phyloP scores from a whole-genome alignment of 2,888 invertebrate genomes.

The Thera britannica region DNA sequence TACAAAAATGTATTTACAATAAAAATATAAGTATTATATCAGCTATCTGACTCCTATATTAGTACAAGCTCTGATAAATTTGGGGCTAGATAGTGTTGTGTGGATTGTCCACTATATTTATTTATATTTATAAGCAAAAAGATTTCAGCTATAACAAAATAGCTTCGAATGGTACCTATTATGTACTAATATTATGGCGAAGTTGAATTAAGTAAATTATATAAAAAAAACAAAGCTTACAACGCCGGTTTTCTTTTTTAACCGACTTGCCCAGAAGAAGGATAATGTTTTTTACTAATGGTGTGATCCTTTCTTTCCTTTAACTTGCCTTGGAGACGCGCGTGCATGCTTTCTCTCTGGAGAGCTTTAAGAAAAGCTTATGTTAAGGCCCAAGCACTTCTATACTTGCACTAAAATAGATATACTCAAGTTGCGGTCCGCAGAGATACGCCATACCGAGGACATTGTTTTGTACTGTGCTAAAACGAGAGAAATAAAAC shows the following conservation, averaged over 20 bases:
- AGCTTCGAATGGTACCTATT: no score
- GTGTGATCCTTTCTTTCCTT: slow-evolving; percentile 77
- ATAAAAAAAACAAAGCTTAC: slow-evolving; percentile 7
- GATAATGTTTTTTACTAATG: slow-evolving; percentile 36
- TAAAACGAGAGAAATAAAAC: slow-evolving; percentile 7
- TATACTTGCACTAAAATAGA: slow-evolving; percentile 51
- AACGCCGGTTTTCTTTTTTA: not conserved
- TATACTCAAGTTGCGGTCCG: slow-evolving; percentile 48
- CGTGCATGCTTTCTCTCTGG: slow-evolving; percentile 61
- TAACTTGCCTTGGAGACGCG: slow-evolving; percentile 64
- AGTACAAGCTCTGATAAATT: no score
- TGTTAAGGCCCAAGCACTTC: slow-evolving; percentile 52
- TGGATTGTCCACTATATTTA: no score
- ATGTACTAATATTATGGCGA: no score
- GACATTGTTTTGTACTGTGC: slow-evolving; percentile 7
- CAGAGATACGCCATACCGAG: slow-evolving; percentile 19
- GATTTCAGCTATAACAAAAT: no score
- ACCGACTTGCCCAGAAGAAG: no score
- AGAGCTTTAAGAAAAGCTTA: slow-evolving; percentile 65
- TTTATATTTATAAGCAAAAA: no score
- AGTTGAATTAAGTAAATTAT: not conserved
- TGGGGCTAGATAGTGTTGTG: no score
- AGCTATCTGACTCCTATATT: no score
- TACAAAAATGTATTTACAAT: no score
- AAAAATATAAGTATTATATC: no score